Evolutionary conservation across 2,888 invertebrate species (phyloP), one percentile per base, ranked within the genome.

Genomic region (Pasiphila rectangulata): DNA sequence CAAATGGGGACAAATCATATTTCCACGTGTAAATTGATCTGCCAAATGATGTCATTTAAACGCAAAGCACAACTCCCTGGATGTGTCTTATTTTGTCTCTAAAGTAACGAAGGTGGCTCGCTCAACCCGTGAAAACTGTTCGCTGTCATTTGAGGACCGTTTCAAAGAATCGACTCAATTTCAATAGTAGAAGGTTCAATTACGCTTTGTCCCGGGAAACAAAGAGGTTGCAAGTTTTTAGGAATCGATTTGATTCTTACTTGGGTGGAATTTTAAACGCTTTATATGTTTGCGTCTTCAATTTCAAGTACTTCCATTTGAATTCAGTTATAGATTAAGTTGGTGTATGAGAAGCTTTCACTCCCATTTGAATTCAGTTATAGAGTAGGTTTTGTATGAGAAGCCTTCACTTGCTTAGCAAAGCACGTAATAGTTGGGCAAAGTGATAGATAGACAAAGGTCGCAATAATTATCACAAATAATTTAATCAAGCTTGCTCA

Each of bases 1-100:
- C 48, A 50, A 58, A 51, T 44, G 41, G 49, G 41, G 49, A 36
- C 51, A 57, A 56, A 56, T 55, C 48, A 49, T 46, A 53, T 57
- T 42, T 54, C 48, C 37, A 38, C 32, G 35, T 37, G 51, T 36
- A 52, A 55, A 55, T 48, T 46, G 47, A 56, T 49, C 47, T 44
- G 35, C 35, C 36, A 44, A 48, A 41, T 54, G 56, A 59, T 56
- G 59, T 54, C 53, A 52, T 48, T 34, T 17, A 39, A 54, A 51
- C 56, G 56, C 49, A 46, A 51, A 57, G 23, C 37, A 52, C 13
- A 44, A 43, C 38, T 34, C 4, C 36, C 52, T 64, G 34, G 57
- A 56, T 59, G 51, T 56, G 53, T 48, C 35, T 42, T 30, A 35
- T 23, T 42, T 17, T 52, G 25, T 54, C 30, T 43, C 13, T 34